Evolutionary conservation across 1,140 invertebrate genomes (phyloP).

Genomic region (Planococcus citri): DNA sequence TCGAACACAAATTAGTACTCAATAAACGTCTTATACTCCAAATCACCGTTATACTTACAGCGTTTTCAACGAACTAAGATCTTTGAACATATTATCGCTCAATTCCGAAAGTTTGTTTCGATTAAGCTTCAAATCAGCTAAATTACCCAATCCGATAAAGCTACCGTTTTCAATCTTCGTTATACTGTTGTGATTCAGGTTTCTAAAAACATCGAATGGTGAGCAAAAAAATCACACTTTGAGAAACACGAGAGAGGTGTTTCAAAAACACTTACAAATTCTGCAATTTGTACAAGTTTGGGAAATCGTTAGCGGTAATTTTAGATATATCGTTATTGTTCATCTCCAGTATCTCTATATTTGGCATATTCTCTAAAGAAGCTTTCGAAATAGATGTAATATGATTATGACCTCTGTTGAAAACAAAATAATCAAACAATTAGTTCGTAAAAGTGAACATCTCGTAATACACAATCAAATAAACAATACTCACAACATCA

Average conservation of each 20-base stretch:
- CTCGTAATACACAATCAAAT: neutral
- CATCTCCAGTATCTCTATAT: neutral
- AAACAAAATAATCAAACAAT: neutral
- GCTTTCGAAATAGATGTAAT: neutral
- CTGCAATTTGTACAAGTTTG: conserved; percentile 34
- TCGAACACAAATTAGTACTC: conserved; percentile 27
- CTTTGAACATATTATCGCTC: conserved; percentile 76
- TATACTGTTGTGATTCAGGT: conserved; percentile 70
- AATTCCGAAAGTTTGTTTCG: conserved; percentile 63
- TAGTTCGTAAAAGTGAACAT: neutral
- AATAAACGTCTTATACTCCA: conserved; percentile 13
- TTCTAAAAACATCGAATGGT: conserved; percentile 39
- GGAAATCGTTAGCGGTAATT: conserved; percentile 37
- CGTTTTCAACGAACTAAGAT: conserved; percentile 54
- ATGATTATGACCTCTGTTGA: neutral
- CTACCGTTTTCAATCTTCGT: conserved; percentile 59
- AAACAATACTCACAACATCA: conserved; percentile 1
- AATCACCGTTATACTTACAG: conserved; percentile 41
- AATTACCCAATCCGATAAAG: conserved; percentile 57
- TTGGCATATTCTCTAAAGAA: neutral
- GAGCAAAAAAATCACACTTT: conserved; percentile 31
- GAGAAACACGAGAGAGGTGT: conserved; percentile 25
- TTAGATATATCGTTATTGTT: neutral
- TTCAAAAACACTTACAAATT: conserved; percentile 40
- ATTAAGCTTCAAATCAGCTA: conserved; percentile 62